Evolutionary conservation across 1,140 invertebrate genomes (phyloP), one percentile per base, ranked within the genome.

Genomic region (Lepidotrigona ventralis): DNA sequence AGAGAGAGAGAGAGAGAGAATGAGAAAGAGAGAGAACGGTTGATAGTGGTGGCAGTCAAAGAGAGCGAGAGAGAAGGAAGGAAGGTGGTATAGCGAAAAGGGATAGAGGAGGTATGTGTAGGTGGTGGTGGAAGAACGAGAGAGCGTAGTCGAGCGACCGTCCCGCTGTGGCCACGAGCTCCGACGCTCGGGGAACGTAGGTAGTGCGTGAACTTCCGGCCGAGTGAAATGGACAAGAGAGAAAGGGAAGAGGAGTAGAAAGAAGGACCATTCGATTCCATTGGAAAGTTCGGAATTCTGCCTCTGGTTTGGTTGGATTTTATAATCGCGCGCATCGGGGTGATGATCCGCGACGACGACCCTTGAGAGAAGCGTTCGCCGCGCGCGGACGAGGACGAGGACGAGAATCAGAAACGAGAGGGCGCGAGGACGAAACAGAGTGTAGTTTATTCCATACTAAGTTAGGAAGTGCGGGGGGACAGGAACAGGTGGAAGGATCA

Each of bases 141-240:
- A 90, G 88, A 90, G 86, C 92, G 91, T 92, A 94, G 93, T 94
- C 92, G 92, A 93, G 93, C 92, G 93, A 93, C 87, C 91, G 92
- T 93, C 92, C 93, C 92, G 93, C 92, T 93, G 92, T 92, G 92
- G 91, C 91, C 91, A 93, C 92, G 93, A 94, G 92, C 93, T 94
- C 81, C 90, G 91, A 91, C 90, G 93, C 93, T 93, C 93, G 91
- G 88, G 87, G 87, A 88, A 88, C 90, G 92, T 92, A 93, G 92
- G 92, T 93, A 93, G 92, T 92, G 92, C 91, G 91, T 93, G 92
- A 93, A 88, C 90, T 91, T 92, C 89, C 90, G 90, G 90, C 90
- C 88, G 88, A 89, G 88, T 89, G 87, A 88, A 92, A 85, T 88
- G 91, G 91, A 92, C 86, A 85, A 88, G 75, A 81, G 68, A 85